These are phyloP conservation scores for Eupithecia pulchellata DNA, from an alignment of 2,888 invertebrate species.

Conservation along the genomic window DNA sequence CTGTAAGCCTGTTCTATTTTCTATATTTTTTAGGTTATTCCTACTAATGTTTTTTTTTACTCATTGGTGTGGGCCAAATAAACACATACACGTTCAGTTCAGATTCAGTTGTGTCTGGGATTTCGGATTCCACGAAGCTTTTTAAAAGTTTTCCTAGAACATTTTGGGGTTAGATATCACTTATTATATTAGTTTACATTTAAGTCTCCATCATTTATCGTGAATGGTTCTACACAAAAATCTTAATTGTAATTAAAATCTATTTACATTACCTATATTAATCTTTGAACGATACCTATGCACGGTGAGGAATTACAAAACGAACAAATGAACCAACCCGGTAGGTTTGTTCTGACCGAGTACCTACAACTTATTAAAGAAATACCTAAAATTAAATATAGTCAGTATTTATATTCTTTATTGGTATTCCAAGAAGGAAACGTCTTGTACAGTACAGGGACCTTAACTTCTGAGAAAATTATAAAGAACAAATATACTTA, in stretches of 20 bases:
- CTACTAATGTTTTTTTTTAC: no score
- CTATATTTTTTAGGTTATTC: no score
- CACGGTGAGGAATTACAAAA: background rate
- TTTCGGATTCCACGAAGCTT: no score
- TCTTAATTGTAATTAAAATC: background rate
- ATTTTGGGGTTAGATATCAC: no score
- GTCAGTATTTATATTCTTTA: background rate
- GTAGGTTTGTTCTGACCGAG: background rate
- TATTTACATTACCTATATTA: background rate
- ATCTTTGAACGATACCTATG: background rate
- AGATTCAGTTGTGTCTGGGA: no score
- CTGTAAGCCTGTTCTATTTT: no score
- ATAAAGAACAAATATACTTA: background rate
- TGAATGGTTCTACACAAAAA: background rate
- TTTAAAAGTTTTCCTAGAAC: no score
- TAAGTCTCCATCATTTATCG: background rate
- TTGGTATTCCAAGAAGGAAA: background rate
- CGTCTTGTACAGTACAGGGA: background rate
- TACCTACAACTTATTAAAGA: background rate
- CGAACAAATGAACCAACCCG: background rate
- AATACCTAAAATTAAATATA: background rate
- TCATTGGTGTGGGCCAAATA: no score
- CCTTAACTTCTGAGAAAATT: constrained; percentile 1
- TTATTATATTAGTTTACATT: no score
- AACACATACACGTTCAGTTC: no score